Evolutionary conservation across 1,140 invertebrate species (phyloP).

Genomic region (Physella acuta): DNA sequence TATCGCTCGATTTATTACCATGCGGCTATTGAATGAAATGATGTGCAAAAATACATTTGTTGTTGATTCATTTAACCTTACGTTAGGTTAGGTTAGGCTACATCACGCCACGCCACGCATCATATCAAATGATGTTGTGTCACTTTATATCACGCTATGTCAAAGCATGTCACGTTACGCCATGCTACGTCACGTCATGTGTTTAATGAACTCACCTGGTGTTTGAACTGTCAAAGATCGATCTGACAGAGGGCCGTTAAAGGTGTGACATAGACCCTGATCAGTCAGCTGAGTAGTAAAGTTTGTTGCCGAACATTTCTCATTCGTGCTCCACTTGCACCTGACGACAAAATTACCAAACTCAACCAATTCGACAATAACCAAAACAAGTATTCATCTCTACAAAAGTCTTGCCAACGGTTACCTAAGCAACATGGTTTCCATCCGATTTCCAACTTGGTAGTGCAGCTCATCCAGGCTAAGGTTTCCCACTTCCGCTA

Average conservation of each 20-base stretch:
- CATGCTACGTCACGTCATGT: background rate
- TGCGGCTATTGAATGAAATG: background rate
- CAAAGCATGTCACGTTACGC: background rate
- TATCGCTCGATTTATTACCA: background rate
- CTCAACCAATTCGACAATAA: no score
- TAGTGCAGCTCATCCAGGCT: no score
- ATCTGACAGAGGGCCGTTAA: slow-evolving; percentile 25
- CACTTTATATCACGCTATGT: background rate
- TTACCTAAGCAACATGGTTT: no score
- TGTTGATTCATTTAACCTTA: background rate
- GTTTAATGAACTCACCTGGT: slow-evolving; percentile 28
- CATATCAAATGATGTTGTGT: background rate
- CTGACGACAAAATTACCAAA: no score
- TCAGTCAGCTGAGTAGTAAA: slow-evolving; percentile 41
- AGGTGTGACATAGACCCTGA: slow-evolving; percentile 45
- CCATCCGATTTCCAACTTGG: no score
- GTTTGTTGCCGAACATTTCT: slow-evolving; percentile 33
- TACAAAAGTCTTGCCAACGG: no score
- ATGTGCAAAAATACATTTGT: background rate
- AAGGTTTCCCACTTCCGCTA: no score
- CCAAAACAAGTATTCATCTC: no score
- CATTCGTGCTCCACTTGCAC: slow-evolving; percentile 32
- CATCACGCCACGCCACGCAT: background rate
- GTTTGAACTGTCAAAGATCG: slow-evolving; percentile 21
- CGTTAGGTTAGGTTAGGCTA: background rate